Evolutionary conservation across 2,888 invertebrate genomes (phyloP), one percentile per base, ranked within the genome.

Genomic region (Bibio marci): DNA sequence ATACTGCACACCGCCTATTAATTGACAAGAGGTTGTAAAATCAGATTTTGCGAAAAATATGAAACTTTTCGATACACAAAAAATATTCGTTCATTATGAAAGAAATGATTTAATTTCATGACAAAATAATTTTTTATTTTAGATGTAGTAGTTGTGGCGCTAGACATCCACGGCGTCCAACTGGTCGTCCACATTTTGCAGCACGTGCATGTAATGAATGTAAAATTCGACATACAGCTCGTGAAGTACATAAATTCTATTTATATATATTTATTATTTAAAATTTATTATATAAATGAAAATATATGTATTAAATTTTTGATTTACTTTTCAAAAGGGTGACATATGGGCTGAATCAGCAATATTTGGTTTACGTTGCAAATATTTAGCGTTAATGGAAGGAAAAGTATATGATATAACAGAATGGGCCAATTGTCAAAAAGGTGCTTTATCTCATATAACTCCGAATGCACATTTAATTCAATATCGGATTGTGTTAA

Each of bases 361-460:
- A 51, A 73, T 85, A 66, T 70, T 90, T 64, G 91, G 92, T 13
- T 74, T 91, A 49, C 72, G 85, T 35, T 90, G 91, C 80, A 82
- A 87, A 67, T 94, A 92, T 68, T 88, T 85, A 63, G 91, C 94
- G 38, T 86, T 91, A 52, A 92, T 94, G 90, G 92, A 94, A 61
- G 88, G 88, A 40, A 82, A 81, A 45, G 83, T 94, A 25, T 94
- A 88, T 61, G 90, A 94, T 64, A 91, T 95, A 51, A 92, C 91
- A 34, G 90, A 92, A 62, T 94, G 94, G 94, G 94, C 92, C 17
- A 81, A 85, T 47, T 94, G 94, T 62, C 90, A 92, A 42, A 60
- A 60, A 41, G 61, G 62, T 13, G 62, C 62, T 4, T 46, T 62
- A 30, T 56, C 61, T 19, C 90, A 91, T 63, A 69, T 92, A 48